Evolutionary conservation across 2,113 vertebrate species (phyloP).

Genomic region (Anser cygnoides): DNA sequence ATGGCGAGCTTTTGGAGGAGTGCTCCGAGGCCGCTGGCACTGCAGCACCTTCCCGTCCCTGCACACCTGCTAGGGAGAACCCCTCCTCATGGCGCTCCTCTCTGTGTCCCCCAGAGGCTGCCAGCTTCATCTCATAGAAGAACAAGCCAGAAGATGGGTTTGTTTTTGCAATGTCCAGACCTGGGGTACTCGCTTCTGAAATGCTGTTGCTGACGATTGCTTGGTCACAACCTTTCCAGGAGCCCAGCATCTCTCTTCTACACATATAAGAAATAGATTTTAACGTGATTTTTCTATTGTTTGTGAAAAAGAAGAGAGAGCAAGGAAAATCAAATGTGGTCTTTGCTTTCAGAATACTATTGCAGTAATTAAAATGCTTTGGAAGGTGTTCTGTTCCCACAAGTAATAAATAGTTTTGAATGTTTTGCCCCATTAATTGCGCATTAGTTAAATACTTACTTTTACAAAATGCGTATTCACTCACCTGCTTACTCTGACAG

Average conservation of each 20-base stretch:
- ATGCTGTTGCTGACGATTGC: not conserved
- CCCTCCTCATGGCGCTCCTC: accelerated
- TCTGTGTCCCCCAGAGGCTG: accelerated
- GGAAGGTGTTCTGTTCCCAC: conserved; percentile 39
- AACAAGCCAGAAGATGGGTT: not conserved
- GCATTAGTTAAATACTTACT: conserved; percentile 66
- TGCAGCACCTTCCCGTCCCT: accelerated
- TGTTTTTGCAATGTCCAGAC: not conserved
- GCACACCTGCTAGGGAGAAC: no score
- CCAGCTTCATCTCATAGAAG: accelerated
- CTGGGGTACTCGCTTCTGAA: not conserved
- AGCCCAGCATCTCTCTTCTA: not conserved
- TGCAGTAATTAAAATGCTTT: conserved; percentile 58
- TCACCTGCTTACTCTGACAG: conserved; percentile 58
- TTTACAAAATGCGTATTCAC: conserved; percentile 64
- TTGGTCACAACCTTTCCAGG: accelerated
- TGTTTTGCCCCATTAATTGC: conserved; percentile 70
- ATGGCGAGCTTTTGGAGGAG: no score
- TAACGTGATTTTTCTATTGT: not conserved
- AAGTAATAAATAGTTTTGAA: conserved; percentile 60
- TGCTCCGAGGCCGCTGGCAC: accelerated
- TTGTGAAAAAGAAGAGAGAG: not conserved
- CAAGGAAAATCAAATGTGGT: not conserved
- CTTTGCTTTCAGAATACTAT: conserved; percentile 28
- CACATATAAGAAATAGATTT: not conserved